Evolutionary conservation across 2,888 invertebrate species (phyloP).

Genomic region (Cephonodes hylas): DNA sequence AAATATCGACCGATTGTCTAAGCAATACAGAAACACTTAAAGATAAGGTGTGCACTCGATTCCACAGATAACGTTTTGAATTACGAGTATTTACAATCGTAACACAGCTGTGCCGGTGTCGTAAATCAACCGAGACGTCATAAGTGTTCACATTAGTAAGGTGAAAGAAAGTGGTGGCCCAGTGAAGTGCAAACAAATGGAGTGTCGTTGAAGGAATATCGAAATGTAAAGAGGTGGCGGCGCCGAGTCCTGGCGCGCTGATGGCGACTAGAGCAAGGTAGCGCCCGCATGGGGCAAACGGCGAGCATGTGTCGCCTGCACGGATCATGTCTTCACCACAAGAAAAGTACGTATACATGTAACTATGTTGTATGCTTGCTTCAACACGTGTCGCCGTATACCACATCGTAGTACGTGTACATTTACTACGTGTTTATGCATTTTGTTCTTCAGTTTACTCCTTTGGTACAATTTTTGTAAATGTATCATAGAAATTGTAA

Average conservation of each 20-base stretch:
- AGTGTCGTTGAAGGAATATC: constrained; percentile 39
- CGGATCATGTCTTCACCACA: constrained; percentile 87
- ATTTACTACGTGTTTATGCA: neutral
- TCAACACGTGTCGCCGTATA: neutral
- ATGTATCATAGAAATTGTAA: no score
- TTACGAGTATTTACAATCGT: neutral
- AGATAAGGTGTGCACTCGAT: constrained; percentile 1
- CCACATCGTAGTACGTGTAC: neutral
- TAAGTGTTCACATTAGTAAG: constrained; percentile 41
- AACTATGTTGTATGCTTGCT: neutral
- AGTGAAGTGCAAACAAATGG: constrained; percentile 57
- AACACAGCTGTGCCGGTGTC: constrained; percentile 28
- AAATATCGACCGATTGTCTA: constrained; percentile 1
- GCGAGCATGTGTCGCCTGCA: constrained; percentile 91
- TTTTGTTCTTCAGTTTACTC: no score
- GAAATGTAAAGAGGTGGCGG: constrained; percentile 51
- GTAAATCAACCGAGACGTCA: constrained; percentile 38
- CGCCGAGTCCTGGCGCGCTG: constrained; percentile 45
- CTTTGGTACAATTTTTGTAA: no score
- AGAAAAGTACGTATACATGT: constrained; percentile 84
- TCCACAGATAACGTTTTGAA: neutral
- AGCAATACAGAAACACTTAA: neutral
- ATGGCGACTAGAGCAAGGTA: constrained; percentile 71
- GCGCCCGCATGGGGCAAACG: constrained; percentile 88
- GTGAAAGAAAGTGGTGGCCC: constrained; percentile 35